Evolutionary conservation across 2,888 invertebrate species (phyloP).

Genomic region (Clepsis dumicolana): DNA sequence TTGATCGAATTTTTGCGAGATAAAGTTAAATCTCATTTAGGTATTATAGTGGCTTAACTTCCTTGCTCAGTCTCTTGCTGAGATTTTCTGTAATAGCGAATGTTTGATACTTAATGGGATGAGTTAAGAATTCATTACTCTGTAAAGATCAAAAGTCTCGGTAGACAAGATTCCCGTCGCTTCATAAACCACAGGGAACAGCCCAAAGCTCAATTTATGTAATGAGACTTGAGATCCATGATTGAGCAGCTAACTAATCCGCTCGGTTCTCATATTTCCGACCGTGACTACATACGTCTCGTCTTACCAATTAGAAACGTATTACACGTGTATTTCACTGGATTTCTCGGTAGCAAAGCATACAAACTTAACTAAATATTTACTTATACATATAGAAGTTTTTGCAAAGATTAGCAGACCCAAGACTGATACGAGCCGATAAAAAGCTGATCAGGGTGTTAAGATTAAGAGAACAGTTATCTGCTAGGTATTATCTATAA

Average conservation of each 20-base stretch:
- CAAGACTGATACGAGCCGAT: neutral
- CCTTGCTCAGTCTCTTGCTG: too few species aligned
- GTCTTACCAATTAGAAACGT: neutral
- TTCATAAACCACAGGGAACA: too few species aligned
- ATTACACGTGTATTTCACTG: neutral
- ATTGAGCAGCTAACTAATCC: too few species aligned
- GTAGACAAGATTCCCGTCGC: too few species aligned
- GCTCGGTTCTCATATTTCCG: neutral
- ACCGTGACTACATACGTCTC: too few species aligned
- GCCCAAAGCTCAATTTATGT: too few species aligned
- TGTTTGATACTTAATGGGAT: too few species aligned
- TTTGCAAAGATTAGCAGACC: neutral
- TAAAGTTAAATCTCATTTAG: neutral
- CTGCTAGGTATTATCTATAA: neutral
- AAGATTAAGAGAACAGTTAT: neutral
- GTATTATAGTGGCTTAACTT: too few species aligned
- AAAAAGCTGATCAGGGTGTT: neutral
- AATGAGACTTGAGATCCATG: too few species aligned
- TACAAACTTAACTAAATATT: neutral
- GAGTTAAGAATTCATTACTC: too few species aligned
- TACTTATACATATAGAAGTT: neutral
- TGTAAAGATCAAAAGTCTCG: too few species aligned
- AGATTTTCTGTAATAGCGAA: too few species aligned
- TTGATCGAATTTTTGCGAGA: slow-evolving; percentile 1
- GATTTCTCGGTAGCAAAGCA: neutral